Evolutionary conservation across 2,888 invertebrate species (phyloP), one percentile per base, ranked within the genome.

Genomic region (Venusia cambrica): DNA sequence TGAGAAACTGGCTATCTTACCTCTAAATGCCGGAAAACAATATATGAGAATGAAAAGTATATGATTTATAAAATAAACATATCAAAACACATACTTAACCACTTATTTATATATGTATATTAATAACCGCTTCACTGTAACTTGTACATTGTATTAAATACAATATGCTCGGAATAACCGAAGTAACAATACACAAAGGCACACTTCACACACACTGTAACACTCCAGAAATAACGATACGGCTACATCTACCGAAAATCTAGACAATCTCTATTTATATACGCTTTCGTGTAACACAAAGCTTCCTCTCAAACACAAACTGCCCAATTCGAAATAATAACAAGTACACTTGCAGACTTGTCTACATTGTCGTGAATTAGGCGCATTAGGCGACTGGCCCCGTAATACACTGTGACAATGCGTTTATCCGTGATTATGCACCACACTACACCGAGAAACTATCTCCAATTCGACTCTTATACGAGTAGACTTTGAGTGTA

Each of bases 331-430:
- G 55, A 68, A 71, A 70, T 67, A 61, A 68, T 68, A 70, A 64
- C 61, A 56, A 58, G 59, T 55, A 59, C 62, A 56, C 57, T 56
- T 55, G 53, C 57, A 57, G 65, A 66, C 69, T 66, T 74, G 75
- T 75, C 72, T 76, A 76, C 76, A 75, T 63, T 77, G 76, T 77
- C 81, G 79, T 81, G 80, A 80, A 81, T 81, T 80, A 78, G 79
- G 64, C 74, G 76, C 75, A 83, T 84, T 84, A 80, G 72, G 67
- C 69, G 63, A 68, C 73, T 64, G 61, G 68, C 64, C 67, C 62
- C 65, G 72, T 79, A 78, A 77, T 81, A 76, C 79, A 77, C 73
- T 77, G 76, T 73, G 80, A 77, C 75, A 74, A 73, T 74, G 78
- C 76, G 71, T 77, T 79, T 78, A 77, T 70, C 74, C 71, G 53